Percentiles rank a stretch among this genome's conserved stretches.
phyloP scores from a whole-genome alignment of 2,888 invertebrate species.

The Fabriciana adippe region DNA sequence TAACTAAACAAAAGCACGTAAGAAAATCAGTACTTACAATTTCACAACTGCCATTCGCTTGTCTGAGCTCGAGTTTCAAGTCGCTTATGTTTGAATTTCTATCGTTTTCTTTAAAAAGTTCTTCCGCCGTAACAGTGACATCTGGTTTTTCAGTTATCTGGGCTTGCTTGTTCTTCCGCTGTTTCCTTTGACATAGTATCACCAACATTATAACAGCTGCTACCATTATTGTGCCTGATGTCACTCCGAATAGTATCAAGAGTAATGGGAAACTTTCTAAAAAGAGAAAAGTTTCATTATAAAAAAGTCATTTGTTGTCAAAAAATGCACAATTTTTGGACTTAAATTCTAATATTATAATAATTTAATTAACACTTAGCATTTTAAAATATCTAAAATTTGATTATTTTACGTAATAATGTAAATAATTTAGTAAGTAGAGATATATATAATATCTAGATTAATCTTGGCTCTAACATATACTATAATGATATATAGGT shows the following conservation, averaged over 20 bases:
- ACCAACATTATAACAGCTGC: slow-evolving; percentile 92
- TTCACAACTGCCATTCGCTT: slow-evolving; percentile 90
- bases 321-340: background rate
- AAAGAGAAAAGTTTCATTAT: slow-evolving; percentile 47
- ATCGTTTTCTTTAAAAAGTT: slow-evolving; percentile 89
- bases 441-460: no score
- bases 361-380: no score
- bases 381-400: no score
- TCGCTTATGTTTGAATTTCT: slow-evolving; percentile 96
- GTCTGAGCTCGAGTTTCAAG: slow-evolving; percentile 93
- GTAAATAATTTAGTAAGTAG: no score
- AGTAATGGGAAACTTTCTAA: slow-evolving; percentile 89
- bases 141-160: slow-evolving; percentile 83
- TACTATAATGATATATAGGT: no score
- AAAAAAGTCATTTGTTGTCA: background rate
- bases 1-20: background rate
- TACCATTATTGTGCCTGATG: slow-evolving; percentile 93
- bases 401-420: no score
- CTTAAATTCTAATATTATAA: no score
- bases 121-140: slow-evolving; percentile 75
- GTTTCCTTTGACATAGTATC: slow-evolving; percentile 88
- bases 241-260: slow-evolving; percentile 91
- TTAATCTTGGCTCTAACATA: no score
- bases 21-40: slow-evolving; percentile 77
- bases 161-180: slow-evolving; percentile 79